Evolutionary conservation across 2,113 vertebrate genomes (phyloP).

Genomic region (Chloropsis hardwickii): DNA sequence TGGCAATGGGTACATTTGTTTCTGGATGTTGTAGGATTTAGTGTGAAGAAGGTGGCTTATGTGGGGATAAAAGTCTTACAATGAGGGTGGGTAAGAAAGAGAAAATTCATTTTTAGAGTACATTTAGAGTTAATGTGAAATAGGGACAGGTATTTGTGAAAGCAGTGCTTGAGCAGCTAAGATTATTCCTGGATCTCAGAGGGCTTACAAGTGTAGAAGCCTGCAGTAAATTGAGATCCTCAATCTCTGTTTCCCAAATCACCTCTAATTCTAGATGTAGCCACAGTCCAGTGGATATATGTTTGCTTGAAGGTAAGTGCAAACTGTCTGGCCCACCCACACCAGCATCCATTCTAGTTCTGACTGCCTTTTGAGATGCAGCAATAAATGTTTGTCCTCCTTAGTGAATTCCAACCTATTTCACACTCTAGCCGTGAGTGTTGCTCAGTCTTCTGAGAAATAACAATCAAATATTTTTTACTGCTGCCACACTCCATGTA

Average conservation of each 20-base stretch:
- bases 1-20: not conserved
- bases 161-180: not conserved
- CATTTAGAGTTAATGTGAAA: not conserved
- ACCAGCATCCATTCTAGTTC: not conserved
- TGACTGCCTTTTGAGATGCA: not conserved
- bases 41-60: not conserved
- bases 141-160: not conserved
- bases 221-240: not conserved
- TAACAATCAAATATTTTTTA: not conserved
- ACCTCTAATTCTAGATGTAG: not conserved
- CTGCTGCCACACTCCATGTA: not conserved
- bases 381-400: not conserved
- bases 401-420: not conserved
- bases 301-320: not conserved
- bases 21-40: slow-evolving; percentile 1
- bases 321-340: not conserved
- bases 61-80: not conserved
- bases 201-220: not conserved
- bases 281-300: not conserved
- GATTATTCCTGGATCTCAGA: not conserved
- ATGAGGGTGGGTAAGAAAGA: not conserved
- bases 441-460: slow-evolving; percentile 1
- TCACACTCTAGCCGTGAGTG: not conserved
- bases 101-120: not conserved
- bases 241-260: not conserved